Percentiles rank a stretch among this genome's conserved stretches.
phyloP scores from a whole-genome alignment of 1,140 invertebrate genomes.

The Condylostylus longicornis region DNA sequence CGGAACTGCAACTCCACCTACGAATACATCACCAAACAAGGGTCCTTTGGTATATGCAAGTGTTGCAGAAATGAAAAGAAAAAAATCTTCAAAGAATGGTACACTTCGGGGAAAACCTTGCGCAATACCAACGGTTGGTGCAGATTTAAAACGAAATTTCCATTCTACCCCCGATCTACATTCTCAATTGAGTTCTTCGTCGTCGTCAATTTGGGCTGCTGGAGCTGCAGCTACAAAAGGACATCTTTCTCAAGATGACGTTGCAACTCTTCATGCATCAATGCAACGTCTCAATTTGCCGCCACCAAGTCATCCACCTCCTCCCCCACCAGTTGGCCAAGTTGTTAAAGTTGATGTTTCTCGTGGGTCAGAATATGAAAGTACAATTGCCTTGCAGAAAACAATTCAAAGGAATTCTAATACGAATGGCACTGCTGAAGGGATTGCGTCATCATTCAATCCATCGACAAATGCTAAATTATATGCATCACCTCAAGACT shows the following conservation, averaged over 20 bases:
- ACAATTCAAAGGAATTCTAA: slow-evolving; percentile 24
- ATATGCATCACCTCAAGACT: slow-evolving; percentile 73
- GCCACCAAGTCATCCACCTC: slow-evolving; percentile 53
- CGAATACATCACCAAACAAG: slow-evolving; percentile 41
- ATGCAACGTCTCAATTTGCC: slow-evolving; percentile 37
- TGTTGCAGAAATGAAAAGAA: slow-evolving; percentile 86
- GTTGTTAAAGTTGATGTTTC: slow-evolving; percentile 55
- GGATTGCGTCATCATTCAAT: slow-evolving; percentile 67
- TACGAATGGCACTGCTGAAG: slow-evolving; percentile 24
- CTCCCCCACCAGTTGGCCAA: slow-evolving; percentile 53
- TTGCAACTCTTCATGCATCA: slow-evolving; percentile 38
- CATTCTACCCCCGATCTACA: slow-evolving; percentile 73
- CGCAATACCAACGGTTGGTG: slow-evolving; percentile 28
- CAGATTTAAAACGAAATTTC: slow-evolving; percentile 60
- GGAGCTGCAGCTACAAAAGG: slow-evolving; percentile 32
- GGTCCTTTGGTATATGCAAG: slow-evolving; percentile 69
- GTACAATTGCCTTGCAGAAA: slow-evolving; percentile 27
- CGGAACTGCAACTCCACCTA: slow-evolving; percentile 41
- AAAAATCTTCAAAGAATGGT: slow-evolving; percentile 24
- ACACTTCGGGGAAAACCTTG: slow-evolving; percentile 29
- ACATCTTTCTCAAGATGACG: slow-evolving; percentile 62
- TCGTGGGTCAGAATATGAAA: slow-evolving; percentile 26
- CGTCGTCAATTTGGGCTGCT: slow-evolving; percentile 27
- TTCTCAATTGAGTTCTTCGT: slow-evolving; percentile 14
- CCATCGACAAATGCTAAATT: slow-evolving; percentile 70